Evolutionary conservation across 2,888 invertebrate species (phyloP).

Genomic region (Elysia crispata): DNA sequence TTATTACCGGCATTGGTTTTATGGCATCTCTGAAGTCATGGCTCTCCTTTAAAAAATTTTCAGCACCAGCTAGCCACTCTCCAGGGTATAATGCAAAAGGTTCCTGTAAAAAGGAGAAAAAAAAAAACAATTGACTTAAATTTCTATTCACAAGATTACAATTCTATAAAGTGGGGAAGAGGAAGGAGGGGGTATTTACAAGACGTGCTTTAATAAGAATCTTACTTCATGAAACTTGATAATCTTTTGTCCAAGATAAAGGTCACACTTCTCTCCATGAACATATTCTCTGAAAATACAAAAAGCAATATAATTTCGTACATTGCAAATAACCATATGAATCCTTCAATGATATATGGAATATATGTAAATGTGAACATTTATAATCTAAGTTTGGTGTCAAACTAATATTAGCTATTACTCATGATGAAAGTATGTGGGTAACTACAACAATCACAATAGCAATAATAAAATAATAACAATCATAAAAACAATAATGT

Average conservation of each 20-base stretch:
- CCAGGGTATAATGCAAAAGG: conserved; percentile 75
- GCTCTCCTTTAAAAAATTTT: conserved; percentile 52
- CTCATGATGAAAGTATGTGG: too few species aligned
- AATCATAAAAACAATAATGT: conserved; percentile 11
- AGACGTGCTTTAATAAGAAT: too few species aligned
- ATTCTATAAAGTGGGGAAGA: too few species aligned
- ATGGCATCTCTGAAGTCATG: conserved; percentile 59
- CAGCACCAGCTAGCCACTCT: conserved; percentile 67
- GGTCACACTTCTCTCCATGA: conserved; percentile 60
- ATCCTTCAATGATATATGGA: too few species aligned
- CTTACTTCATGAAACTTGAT: conserved; percentile 65
- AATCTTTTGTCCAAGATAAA: conserved; percentile 61
- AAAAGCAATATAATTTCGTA: not conserved
- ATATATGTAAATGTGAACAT: too few species aligned
- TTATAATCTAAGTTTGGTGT: too few species aligned
- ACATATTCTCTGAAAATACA: conserved; percentile 64
- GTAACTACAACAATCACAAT: too few species aligned
- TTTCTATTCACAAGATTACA: too few species aligned
- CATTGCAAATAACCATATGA: too few species aligned
- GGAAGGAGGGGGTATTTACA: too few species aligned
- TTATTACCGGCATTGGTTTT: conserved; percentile 64
- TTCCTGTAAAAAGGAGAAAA: conserved; percentile 55
- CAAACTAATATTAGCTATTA: too few species aligned
- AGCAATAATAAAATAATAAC: not conserved
- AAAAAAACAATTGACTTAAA: not conserved